Evolutionary conservation across 2,113 vertebrate genomes (phyloP), one percentile per base, ranked within the genome.

Genomic region (Barnardius zonarius): DNA sequence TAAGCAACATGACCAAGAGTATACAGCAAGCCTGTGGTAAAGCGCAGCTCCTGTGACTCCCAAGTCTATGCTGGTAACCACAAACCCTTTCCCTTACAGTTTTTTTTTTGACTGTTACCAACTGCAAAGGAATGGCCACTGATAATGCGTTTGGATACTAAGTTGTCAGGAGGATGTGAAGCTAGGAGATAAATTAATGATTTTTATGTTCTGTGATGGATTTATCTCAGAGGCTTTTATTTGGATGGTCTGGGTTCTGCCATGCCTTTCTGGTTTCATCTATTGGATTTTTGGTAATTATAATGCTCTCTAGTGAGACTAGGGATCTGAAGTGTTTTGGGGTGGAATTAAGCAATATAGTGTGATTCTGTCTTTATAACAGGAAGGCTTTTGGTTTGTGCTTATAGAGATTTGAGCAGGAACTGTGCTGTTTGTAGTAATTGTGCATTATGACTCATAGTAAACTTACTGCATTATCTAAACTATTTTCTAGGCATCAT

Each of bases 221-320:
- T 92, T 91, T 93, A 57, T 90, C 91, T 95, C 88, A 33, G 46
- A 85, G 51, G 78, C n/a, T 94, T 83, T 83, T 43, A 69, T 78
- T 89, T 92, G 92, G 81, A 43, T 33, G 57, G 81, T 39, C 30
- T 77, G 18, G 13, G 24, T 92, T 94, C 75, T 84, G 77, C 76
- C 31, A 51, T 73, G 76, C 48, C 51, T 82, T 91, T 91, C 57
- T 78, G 46, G 46, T 95, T 93, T 92, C 46, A 62, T 64, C 73
- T 86, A 63, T 51, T 91, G 87, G 63, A 86, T 93, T 96, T 93
- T 69, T 95, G 73, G 78, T 78, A 73, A 90, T 76, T 80, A 10
- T 57, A 85, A 96, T 92, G 54, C 67, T 61, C 66, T 91, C 81
- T 79, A 74, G 67, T 59, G 91, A 66, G 80, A 93, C 23, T 79